A percentile compares a stretch with the other conserved stretches of the same genome.
These are phyloP conservation scores for Spodoptera picta DNA, from an alignment of 2,888 invertebrate genomes.

Conservation along the genomic window DNA sequence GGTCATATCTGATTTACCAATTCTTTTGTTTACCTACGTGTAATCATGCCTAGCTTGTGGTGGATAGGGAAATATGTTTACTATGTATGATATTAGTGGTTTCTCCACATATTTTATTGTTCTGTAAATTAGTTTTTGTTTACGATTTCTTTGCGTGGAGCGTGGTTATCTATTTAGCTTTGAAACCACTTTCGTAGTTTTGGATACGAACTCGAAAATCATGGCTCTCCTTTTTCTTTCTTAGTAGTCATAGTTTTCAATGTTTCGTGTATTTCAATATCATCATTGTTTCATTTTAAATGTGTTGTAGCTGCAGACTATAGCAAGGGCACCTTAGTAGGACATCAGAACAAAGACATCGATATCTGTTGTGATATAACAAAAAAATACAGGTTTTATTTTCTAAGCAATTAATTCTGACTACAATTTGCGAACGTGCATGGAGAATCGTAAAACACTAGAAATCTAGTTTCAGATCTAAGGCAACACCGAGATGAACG, in stretches of 20 bases:
- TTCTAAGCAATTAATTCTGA: slow-evolving; percentile 24
- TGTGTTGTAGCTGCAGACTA: too few species aligned
- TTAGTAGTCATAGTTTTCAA: too few species aligned
- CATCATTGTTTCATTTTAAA: too few species aligned
- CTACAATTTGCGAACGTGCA: slow-evolving; percentile 18
- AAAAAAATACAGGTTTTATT: slow-evolving; percentile 3
- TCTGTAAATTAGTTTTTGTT: too few species aligned
- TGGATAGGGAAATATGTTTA: neutral
- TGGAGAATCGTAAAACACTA: slow-evolving; percentile 36
- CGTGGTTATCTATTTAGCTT: too few species aligned
- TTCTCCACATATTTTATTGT: too few species aligned
- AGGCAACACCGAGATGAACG: slow-evolving; percentile 38
- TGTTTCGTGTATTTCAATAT: too few species aligned
- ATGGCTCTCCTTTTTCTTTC: too few species aligned
- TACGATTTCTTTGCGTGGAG: too few species aligned
- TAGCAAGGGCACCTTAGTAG: slow-evolving; percentile 1
- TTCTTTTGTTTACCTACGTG: slow-evolving; percentile 24
- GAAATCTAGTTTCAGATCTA: slow-evolving; percentile 34
- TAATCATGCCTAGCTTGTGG: neutral
- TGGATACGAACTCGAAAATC: too few species aligned
- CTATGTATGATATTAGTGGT: neutral
- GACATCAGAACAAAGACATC: neutral
- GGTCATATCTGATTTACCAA: slow-evolving; percentile 47
- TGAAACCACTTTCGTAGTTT: too few species aligned
- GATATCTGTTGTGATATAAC: slow-evolving; percentile 5